Conservation (phyloP, 1,140 invertebrate genomes). For the Tetraneura akinire region DNA sequence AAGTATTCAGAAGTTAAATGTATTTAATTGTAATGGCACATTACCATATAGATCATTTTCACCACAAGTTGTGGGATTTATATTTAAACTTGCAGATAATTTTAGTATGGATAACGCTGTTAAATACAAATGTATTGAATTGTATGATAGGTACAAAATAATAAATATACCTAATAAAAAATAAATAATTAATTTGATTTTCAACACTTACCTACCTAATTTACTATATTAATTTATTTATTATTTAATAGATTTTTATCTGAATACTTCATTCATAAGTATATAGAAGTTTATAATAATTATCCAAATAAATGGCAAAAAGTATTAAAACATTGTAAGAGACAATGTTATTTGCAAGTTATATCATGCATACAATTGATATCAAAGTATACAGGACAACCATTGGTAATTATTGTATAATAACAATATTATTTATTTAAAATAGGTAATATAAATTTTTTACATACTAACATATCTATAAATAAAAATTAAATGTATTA, state of each 20-base stretch:
- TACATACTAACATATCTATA: too few relatives aligned
- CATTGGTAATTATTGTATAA: background rate
- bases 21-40: constrained; percentile 4
- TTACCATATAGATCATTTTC: background rate
- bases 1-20: background rate
- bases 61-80: constrained; percentile 5
- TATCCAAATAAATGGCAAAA: background rate
- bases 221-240: background rate
- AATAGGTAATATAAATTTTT: too few relatives aligned
- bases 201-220: too few relatives aligned
- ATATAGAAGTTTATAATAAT: background rate
- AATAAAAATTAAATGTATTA: too few relatives aligned
- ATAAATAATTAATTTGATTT: too few relatives aligned
- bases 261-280: background rate
- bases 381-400: constrained; percentile 8
- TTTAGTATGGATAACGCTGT: background rate
- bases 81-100: constrained; percentile 12
- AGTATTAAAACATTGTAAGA: background rate
- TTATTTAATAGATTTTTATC: constrained; percentile 20
- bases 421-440: too few relatives aligned
- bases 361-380: constrained; percentile 17
- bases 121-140: constrained; percentile 4
- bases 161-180: too few relatives aligned
- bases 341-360: background rate
- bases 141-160: constrained; percentile 11